Conservation (phyloP, 2,113 vertebrate species). For the Hylia prasina region DNA sequence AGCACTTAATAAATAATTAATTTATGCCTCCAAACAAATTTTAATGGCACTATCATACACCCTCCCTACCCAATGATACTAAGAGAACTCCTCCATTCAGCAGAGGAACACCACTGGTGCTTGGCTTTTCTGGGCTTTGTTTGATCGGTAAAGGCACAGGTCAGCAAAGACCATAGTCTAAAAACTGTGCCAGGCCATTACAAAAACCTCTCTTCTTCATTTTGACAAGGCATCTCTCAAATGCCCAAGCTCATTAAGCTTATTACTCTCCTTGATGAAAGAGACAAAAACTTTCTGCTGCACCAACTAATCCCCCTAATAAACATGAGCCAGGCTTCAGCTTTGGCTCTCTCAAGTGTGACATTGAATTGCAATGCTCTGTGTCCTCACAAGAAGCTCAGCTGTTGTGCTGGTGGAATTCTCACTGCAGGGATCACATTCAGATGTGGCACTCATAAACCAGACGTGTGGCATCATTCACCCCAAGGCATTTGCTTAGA, state of each 20-base stretch:
- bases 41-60: neutral
- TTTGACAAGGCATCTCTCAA: neutral
- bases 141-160: neutral
- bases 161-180: neutral
- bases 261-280: neutral
- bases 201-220: neutral
- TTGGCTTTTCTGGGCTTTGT: neutral
- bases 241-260: neutral
- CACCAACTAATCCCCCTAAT: neutral
- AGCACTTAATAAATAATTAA: neutral
- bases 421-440: fast-evolving
- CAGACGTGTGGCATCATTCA: fast-evolving
- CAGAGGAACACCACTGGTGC: neutral
- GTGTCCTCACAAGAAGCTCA: neutral
- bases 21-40: neutral
- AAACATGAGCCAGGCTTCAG: neutral
- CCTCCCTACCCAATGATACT: neutral
- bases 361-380: neutral
- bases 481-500: neutral
- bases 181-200: neutral
- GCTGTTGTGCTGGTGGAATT: neutral
- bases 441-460: neutral
- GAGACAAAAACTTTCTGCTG: neutral
- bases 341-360: neutral
- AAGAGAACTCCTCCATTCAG: neutral